A percentile compares a stretch with the other conserved stretches of the same genome.
Conservation (phyloP, 53 echinoderm and acorn worm species). For the Zoroaster sp. region DNA sequence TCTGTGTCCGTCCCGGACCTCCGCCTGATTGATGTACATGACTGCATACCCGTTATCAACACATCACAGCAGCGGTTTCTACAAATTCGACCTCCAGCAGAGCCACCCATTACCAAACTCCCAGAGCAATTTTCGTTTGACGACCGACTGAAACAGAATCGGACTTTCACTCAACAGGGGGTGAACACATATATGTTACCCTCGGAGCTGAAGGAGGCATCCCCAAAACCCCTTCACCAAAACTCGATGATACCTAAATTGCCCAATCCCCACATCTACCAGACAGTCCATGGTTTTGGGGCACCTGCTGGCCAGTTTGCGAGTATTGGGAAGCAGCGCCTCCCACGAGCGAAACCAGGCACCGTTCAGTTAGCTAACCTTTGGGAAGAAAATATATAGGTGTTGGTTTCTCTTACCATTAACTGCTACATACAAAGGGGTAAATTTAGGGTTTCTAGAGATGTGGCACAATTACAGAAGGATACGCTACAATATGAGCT, state of each 20-base stretch:
- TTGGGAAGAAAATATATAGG: background rate
- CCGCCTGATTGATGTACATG: background rate
- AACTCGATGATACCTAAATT: background rate
- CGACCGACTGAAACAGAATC: background rate
- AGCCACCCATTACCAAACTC: background rate
- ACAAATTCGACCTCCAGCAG: background rate
- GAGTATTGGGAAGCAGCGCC: slow-evolving; percentile 5
- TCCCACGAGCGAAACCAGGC: background rate
- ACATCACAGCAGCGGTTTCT: background rate
- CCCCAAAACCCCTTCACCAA: background rate
- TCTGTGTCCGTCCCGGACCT: slow-evolving; percentile 6
- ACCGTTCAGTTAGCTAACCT: background rate
- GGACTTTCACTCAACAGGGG: background rate
- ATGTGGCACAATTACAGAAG: no score
- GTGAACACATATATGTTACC: background rate
- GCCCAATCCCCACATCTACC: background rate
- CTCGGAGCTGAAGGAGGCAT: background rate
- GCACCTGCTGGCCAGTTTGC: background rate
- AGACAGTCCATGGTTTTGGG: background rate
- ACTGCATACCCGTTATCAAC: background rate
- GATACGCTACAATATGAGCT: no score
- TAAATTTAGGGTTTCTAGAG: no score
- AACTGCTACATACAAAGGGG: no score
- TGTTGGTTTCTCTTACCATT: no score
- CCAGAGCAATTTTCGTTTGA: no score